Evolutionary conservation across 1,140 invertebrate species (phyloP), one percentile per base, ranked within the genome.

Genomic region (Trachymyrmex septentrionalis): DNA sequence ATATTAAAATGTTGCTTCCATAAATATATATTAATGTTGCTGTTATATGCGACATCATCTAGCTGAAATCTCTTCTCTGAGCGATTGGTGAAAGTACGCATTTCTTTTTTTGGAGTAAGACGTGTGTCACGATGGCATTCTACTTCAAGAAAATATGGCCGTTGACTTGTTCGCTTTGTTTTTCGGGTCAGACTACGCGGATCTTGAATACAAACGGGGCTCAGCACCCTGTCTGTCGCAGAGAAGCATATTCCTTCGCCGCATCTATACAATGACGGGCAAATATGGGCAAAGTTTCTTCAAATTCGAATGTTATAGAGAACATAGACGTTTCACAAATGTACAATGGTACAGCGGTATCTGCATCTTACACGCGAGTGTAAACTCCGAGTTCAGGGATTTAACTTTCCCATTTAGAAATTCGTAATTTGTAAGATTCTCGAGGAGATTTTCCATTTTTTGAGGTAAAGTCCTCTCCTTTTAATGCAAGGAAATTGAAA

Each of bases 171-270:
- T 73, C 53, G 80, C 55, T 75, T 73, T 63, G 69, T 75, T 84
- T 84, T 61, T 48, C 55, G 55, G 77, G 80, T 75, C 69, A 84
- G 69, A 72, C 78, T 72, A 82, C 27, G 80, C 59, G 38, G 38
- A 75, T 84, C 80, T 75, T 63, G 80, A 75, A 84, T 84, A 84
- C 80, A 84, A 84, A 84, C 80, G 69, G 61, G 55, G 34, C 55
- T 21, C 55, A 21, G 80, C 69, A 84, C 38, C 48, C 69, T 63
- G 69, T 38, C 38, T 84, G 80, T 19, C 53, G n/a, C 38, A 50
- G 67, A 59, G 38, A 30, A 48, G n/a, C 80, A 59, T 73, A 21
- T 61, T 61, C 80, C 27, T 75, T 48, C 69, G 38, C 19, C 38
- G 67, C 19, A 73, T 57, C 12, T 64, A 21, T 44, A 30, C 55